Base-by-base conservation (phyloP, 2,113 vertebrate genomes). In the Hoplias malabaricus region DNA sequence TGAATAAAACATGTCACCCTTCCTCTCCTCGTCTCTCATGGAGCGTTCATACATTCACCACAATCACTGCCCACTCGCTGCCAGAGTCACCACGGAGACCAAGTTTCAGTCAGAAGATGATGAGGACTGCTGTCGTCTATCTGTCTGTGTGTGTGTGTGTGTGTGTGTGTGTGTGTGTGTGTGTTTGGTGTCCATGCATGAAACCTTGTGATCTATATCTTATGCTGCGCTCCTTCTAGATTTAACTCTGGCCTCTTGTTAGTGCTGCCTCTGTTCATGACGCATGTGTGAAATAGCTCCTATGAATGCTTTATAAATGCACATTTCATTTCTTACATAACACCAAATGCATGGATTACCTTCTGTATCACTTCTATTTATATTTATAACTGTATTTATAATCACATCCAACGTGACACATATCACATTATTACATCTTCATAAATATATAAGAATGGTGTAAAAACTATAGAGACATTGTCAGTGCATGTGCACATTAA, bases 181-280 rank as follows among this genome's bases (percentile, higher is more conserved):
- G 23, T 57, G 1, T 29, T 9, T 57, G 12, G 4, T 57, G 23
- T 57, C 4, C 13, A 12, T 57, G 12, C 9, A 27, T 19, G 13
- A 46, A 46, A 5, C 1, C 43, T 46, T 6, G 13, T 46, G 16
- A 46, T 46, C 34, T 43, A 16, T 21, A 69, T 59, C 42, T 48
- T 25, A 3, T 43, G 25, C 29, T 53, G 43, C 27, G 43, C 29
- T 59, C 33, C 31, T 4, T 10, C 29, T 40, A 31, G 1, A 33
- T 31, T n/a, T 21, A 72, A 72, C 61, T 23, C 46, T 38, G 36
- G 43, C 76, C n/a, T 63, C 34, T 31, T 46, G 19, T 73, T 53
- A 33, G 43, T 29, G 38, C 48, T 23, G 43, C 54, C 57, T 65
- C 63, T 54, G 36, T 54, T 31, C 66, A 42, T 57, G 25, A 33